These are phyloP conservation scores for Drosophila teissieri DNA, from an alignment of 1,140 invertebrate species.

Conservation along the genomic window DNA sequence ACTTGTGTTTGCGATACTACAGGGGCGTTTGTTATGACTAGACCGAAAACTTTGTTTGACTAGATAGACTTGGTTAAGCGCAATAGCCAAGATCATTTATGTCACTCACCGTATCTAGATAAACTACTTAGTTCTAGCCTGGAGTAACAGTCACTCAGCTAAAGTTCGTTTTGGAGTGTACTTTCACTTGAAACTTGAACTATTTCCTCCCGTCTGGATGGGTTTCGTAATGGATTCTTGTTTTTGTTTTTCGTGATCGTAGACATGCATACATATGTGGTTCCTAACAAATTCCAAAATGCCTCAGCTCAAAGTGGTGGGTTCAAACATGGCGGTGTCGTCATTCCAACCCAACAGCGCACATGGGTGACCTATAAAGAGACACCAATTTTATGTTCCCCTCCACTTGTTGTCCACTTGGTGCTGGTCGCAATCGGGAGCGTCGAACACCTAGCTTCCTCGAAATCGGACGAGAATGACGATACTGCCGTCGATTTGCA, in stretches of 20 bases:
- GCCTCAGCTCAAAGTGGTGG: background rate
- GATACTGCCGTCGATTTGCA: constrained; percentile 48
- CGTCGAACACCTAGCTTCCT: constrained; percentile 59
- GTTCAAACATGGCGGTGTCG: background rate
- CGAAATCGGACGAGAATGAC: constrained; percentile 16
- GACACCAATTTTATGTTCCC: constrained; percentile 1
- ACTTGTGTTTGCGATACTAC: constrained; percentile 2
- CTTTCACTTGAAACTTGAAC: too few species aligned
- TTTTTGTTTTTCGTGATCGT: too few species aligned
- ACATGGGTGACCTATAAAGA: constrained; percentile 34
- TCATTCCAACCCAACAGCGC: background rate
- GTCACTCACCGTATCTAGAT: too few species aligned
- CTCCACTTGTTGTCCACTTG: constrained; percentile 17
- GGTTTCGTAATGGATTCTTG: too few species aligned
- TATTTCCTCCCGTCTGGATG: too few species aligned
- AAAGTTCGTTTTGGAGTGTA: background rate
- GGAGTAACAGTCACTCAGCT: fast-evolving
- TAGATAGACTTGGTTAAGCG: background rate
- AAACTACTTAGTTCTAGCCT: too few species aligned
- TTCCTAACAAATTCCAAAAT: too few species aligned
- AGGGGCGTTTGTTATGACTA: background rate
- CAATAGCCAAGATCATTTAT: background rate
- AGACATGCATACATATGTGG: too few species aligned
- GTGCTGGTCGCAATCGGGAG: constrained; percentile 1
- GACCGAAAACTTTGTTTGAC: background rate